phyloP scores from a whole-genome alignment of 1,140 invertebrate genomes.

The Cyclina sinensis region DNA sequence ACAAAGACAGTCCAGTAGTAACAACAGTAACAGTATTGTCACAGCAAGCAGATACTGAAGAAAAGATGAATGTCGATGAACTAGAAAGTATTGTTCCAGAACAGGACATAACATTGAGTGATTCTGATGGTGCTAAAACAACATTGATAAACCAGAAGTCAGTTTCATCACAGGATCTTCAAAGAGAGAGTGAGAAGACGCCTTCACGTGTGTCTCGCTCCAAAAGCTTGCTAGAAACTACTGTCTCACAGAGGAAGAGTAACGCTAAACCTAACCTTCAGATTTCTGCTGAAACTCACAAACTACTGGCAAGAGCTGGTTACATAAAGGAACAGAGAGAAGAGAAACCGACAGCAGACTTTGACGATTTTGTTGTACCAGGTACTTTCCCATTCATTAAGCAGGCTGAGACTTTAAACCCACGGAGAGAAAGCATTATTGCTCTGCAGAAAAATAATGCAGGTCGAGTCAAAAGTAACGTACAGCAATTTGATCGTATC shows the following conservation, averaged over 20 bases:
- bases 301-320: constrained; percentile 80
- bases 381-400: constrained; percentile 72
- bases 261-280: constrained; percentile 82
- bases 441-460: constrained; percentile 76
- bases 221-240: constrained; percentile 74
- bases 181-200: constrained; percentile 52
- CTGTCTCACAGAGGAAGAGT: constrained; percentile 64
- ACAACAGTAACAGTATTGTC: background rate
- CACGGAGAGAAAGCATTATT: constrained; percentile 80
- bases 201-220: constrained; percentile 70
- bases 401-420: constrained; percentile 74
- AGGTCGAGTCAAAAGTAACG: constrained; percentile 76
- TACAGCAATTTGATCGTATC: constrained; percentile 73
- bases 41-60: background rate
- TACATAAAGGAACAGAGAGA: constrained; percentile 72
- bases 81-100: background rate
- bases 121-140: background rate
- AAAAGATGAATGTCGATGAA: background rate
- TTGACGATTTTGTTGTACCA: constrained; percentile 66
- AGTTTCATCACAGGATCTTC: constrained; percentile 70
- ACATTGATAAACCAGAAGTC: constrained; percentile 65
- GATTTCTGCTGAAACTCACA: constrained; percentile 82
- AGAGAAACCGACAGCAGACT: constrained; percentile 40
- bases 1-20: constrained; percentile 25
- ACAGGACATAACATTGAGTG: background rate